Percentiles rank a stretch among this genome's conserved stretches.
Evolutionary conservation across 2,797 vertebrate species (phyloP).

Genomic region (Austrolebias charrua): DNA sequence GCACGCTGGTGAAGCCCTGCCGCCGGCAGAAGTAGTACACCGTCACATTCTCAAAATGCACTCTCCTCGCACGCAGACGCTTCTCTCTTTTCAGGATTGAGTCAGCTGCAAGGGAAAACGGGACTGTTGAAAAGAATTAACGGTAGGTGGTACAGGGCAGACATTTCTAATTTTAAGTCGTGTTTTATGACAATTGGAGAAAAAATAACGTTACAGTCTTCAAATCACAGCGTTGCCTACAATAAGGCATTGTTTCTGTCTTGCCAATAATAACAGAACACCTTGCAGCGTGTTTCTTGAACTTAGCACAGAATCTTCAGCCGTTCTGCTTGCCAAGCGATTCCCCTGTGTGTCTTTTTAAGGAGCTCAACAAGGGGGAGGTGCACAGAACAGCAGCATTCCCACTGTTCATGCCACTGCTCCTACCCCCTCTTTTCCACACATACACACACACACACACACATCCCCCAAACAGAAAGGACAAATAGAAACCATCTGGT

Average conservation of each 20-base stretch:
- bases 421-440: not conserved
- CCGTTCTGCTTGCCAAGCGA: conserved; percentile 40
- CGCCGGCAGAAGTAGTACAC: conserved; percentile 97
- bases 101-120: conserved; percentile 79
- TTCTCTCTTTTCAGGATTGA: conserved; percentile 97
- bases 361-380: conserved; percentile 50
- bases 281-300: conserved; percentile 18
- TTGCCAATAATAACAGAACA: conserved; percentile 11
- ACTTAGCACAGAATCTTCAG: conserved; percentile 42
- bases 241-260: not conserved
- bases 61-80: conserved; percentile 91
- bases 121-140: not conserved
- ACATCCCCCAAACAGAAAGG: conserved; percentile 81
- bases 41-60: conserved; percentile 96
- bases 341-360: conserved; percentile 60
- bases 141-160: not conserved
- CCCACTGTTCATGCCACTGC: conserved; percentile 77
- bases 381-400: conserved; percentile 68
- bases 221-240: not conserved
- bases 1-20: conserved; percentile 98
- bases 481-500: conserved; percentile 92
- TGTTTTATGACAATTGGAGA: conserved; percentile 9
- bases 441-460: not conserved
- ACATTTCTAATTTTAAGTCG: conserved; percentile 2
- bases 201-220: conserved; percentile 8